Evolutionary conservation across 1,140 invertebrate species (phyloP).

Genomic region (Microplitis mediator): DNA sequence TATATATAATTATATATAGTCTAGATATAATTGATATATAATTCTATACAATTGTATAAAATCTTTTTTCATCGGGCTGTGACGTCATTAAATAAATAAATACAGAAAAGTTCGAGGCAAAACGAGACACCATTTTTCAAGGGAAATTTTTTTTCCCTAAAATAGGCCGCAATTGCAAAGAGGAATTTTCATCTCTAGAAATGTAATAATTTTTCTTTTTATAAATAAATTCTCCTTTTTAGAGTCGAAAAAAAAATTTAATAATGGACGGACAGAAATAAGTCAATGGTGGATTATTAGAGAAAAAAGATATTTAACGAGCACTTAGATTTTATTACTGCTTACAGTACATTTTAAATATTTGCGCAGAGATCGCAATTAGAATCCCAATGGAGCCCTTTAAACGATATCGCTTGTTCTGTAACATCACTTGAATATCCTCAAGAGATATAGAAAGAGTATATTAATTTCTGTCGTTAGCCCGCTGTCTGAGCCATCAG

Average conservation of each 20-base stretch:
- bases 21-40: too few relatives aligned
- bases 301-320: conserved; percentile 6
- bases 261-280: background rate
- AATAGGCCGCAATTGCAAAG: too few relatives aligned
- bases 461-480: conserved; percentile 41
- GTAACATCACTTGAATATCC: background rate
- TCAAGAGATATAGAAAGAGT: conserved; percentile 22
- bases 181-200: too few relatives aligned
- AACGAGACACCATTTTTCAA: too few relatives aligned
- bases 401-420: background rate
- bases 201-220: too few relatives aligned
- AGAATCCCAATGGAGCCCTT: background rate
- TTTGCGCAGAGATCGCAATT: background rate
- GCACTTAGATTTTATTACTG: background rate
- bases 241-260: background rate
- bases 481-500: conserved; percentile 25
- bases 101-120: too few relatives aligned
- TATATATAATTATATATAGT: too few relatives aligned
- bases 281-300: background rate
- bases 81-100: too few relatives aligned
- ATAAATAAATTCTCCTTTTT: too few relatives aligned
- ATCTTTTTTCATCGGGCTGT: too few relatives aligned
- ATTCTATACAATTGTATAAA: too few relatives aligned
- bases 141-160: too few relatives aligned
- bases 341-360: background rate